Evolutionary conservation across 2,888 invertebrate genomes (phyloP).

Genomic region (Netelia fuscicornis): DNA sequence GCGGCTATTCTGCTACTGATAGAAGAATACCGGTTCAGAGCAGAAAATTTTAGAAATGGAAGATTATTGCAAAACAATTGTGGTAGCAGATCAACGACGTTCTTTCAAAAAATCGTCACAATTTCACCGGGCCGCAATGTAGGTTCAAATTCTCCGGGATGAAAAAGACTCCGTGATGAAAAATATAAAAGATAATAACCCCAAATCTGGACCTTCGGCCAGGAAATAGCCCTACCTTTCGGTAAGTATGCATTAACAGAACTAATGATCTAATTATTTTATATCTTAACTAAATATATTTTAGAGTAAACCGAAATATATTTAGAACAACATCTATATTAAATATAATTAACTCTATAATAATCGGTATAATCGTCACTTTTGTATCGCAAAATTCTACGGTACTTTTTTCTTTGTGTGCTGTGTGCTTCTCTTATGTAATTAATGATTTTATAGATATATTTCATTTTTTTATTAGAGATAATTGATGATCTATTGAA

Average conservation of each 20-base stretch:
- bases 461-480: too few relatives aligned
- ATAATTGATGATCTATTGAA: too few relatives aligned
- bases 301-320: too few relatives aligned
- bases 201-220: constrained; percentile 42
- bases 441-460: too few relatives aligned
- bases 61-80: constrained; percentile 40
- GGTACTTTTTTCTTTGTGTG: too few relatives aligned
- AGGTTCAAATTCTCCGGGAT: constrained; percentile 48
- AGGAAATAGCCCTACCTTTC: constrained; percentile 29
- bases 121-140: not conserved
- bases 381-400: too few relatives aligned
- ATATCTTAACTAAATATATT: too few relatives aligned
- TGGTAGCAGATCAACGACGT: constrained; percentile 31
- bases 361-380: too few relatives aligned
- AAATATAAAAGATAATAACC: constrained; percentile 44
- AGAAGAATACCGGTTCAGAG: not conserved
- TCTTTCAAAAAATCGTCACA: constrained; percentile 29
- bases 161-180: constrained; percentile 54
- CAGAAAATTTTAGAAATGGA: not conserved
- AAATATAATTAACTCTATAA: too few relatives aligned
- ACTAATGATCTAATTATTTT: too few relatives aligned
- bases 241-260: not conserved
- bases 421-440: too few relatives aligned
- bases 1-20: constrained; percentile 1
- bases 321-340: too few relatives aligned